Evolutionary conservation across 2,888 invertebrate species (phyloP), one percentile per base, ranked within the genome.

Genomic region (Mythimna lalbum): DNA sequence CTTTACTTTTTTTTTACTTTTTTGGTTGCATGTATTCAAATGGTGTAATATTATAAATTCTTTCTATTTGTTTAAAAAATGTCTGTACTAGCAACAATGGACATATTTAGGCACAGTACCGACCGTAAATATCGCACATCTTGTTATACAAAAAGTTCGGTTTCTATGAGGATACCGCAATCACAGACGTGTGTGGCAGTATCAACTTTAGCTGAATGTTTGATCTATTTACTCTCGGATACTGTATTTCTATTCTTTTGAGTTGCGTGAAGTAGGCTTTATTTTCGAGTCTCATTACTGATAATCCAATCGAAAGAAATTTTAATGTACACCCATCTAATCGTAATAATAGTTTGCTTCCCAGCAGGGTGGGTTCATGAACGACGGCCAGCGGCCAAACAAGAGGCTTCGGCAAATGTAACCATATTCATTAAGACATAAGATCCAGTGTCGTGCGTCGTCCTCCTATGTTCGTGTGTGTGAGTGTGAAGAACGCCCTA

Each of bases 371-470:
- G 95, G 94, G 47, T 95, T 94, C 91, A 95, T 96, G 95, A 94
- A 93, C 90, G 95, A 96, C 91, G 96, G 96, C 4, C 96, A 96
- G 91, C 92, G 96, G 87, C 96, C 96, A 87, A 96, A 95, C 94
- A 96, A 96, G 91, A 92, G 96, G 84, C 93, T 94, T 70, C 71
- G 96, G 85, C 95, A 94, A 84, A 94, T 95, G 94, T 95, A 94
- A 92, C 81, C 82, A 65, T 86, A 80, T 74, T 76, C 50, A 49
- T 82, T 82, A 82, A 85, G 80, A 80, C 78, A 81, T 77, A 86
- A 82, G 79, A 84, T 80, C 87, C 82, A 80, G 73, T 88, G 85
- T 86, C 87, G 93, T 92, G 90, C 88, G 89, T 90, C 91, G 90
- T 90, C 87, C 89, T 90, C 89, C 90, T 90, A 90, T 92, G 93